A percentile compares a stretch with the other conserved stretches of the same genome.
Evolutionary conservation across 2,888 invertebrate species (phyloP).

Genomic region (Cerceris rybyensis): DNA sequence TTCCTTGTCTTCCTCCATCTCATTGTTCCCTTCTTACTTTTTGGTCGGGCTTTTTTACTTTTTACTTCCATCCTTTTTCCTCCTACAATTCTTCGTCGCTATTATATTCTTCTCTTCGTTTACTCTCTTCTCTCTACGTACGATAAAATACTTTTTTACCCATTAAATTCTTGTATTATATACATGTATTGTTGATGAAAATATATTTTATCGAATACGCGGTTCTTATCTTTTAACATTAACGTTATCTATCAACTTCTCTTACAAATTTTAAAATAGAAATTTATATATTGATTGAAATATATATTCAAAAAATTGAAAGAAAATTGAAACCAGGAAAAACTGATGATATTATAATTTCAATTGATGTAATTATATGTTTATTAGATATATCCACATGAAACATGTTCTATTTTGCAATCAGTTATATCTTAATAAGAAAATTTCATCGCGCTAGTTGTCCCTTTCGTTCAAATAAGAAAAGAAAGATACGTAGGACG

Average conservation of each 20-base stretch:
- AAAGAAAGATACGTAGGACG: slow-evolving; percentile 46
- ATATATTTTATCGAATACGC: no score
- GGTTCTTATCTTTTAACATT: no score
- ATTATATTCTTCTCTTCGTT: slow-evolving; percentile 23
- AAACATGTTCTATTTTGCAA: no score
- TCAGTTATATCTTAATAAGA: background rate
- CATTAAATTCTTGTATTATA: background rate
- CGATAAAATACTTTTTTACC: slow-evolving; percentile 46
- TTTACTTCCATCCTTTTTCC: background rate
- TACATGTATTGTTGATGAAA: no score
- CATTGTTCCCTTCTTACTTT: background rate
- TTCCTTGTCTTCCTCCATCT: background rate
- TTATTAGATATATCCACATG: no score
- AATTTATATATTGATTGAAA: no score
- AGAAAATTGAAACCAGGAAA: no score
- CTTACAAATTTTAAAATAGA: no score
- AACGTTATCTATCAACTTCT: no score
- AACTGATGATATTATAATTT: no score
- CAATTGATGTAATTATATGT: no score
- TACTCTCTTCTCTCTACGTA: slow-evolving; percentile 2
- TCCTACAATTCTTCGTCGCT: background rate
- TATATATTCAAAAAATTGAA: no score
- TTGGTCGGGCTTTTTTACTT: background rate
- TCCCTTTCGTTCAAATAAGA: slow-evolving; percentile 13
- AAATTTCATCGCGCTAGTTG: slow-evolving; percentile 6